These are phyloP conservation scores for Spicauda simplicius DNA, from an alignment of 2,888 invertebrate genomes.

Conservation along the genomic window DNA sequence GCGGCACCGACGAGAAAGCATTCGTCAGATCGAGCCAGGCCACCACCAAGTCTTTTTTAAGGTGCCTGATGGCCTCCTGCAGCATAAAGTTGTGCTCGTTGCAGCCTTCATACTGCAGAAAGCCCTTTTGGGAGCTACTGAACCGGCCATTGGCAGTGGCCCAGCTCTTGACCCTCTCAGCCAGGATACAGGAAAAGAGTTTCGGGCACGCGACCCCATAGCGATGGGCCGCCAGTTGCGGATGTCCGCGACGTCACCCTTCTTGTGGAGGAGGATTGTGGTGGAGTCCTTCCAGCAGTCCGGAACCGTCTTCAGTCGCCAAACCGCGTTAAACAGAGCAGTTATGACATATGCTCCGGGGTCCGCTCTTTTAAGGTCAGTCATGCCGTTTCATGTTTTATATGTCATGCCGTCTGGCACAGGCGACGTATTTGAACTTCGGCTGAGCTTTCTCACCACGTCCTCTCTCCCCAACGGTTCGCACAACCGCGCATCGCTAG, in stretches of 20 bases:
- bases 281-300: slow-evolving; percentile 2
- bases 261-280: background rate
- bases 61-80: background rate
- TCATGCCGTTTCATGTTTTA: too few species aligned
- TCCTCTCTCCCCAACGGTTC: background rate
- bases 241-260: background rate
- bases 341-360: background rate
- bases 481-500: background rate
- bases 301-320: background rate
- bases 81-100: background rate
- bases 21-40: background rate
- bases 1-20: background rate
- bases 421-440: background rate
- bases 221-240: slow-evolving; percentile 3
- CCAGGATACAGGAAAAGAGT: background rate
- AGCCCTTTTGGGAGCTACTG: slow-evolving; percentile 4
- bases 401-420: background rate
- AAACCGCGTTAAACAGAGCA: background rate
- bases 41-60: background rate
- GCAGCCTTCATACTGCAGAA: slow-evolving; percentile 2
- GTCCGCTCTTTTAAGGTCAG: background rate
- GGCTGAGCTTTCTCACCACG: background rate
- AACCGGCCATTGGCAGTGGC: background rate
- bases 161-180: background rate
- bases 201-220: background rate